A percentile compares a stretch with the other conserved stretches of the same genome.
These are phyloP conservation scores for Cygnus olor DNA, from an alignment of 2,797 vertebrate species.

Conservation along the genomic window DNA sequence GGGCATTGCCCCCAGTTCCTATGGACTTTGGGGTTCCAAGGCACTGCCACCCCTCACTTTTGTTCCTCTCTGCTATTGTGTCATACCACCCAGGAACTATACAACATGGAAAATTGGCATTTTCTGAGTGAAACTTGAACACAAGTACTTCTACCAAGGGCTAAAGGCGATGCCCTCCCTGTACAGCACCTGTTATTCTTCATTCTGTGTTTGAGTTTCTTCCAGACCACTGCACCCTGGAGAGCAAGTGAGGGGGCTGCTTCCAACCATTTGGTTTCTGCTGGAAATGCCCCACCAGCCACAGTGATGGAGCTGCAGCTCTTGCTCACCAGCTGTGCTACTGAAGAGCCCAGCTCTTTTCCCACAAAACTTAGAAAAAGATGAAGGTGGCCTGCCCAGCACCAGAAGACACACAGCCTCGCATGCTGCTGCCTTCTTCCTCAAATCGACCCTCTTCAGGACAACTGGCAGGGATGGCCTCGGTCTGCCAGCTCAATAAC, in stretches of 20 bases:
- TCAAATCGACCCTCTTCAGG: background rate
- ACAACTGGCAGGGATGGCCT: background rate
- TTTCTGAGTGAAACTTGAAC: background rate
- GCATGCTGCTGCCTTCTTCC: background rate
- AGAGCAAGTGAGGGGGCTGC: background rate
- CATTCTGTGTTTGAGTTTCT: background rate
- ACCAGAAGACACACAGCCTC: rapidly evolving
- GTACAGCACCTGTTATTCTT: background rate
- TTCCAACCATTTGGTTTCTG: background rate
- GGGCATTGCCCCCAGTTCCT: background rate
- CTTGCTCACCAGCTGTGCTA: background rate
- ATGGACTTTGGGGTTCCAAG: background rate
- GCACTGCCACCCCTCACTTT: no score
- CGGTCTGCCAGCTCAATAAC: background rate
- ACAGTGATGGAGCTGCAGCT: background rate
- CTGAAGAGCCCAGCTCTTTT: background rate
- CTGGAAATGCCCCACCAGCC: background rate
- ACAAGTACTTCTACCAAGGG: background rate
- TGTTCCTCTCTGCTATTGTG: no score
- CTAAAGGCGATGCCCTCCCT: background rate
- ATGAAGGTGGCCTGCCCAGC: background rate
- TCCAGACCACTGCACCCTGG: background rate
- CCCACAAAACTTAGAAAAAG: background rate
- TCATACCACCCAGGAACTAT: no score
- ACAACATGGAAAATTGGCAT: background rate